Conservation (phyloP, 2,113 vertebrate genomes). For the Odobenus rosmarus region DNA sequence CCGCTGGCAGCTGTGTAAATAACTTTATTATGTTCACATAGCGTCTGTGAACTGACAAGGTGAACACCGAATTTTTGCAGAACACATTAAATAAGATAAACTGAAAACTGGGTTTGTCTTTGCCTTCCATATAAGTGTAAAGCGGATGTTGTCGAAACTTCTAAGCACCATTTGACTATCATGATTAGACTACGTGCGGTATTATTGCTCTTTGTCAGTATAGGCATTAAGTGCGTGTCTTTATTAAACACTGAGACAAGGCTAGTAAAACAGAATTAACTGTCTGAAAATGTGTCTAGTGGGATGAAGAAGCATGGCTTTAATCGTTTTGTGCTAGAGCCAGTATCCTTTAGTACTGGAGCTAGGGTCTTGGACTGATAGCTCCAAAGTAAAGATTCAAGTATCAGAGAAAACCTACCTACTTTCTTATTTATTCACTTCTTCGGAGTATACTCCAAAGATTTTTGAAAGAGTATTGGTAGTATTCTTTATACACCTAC, state of each 20-base stretch:
- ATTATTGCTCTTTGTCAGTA: not conserved
- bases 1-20: not conserved
- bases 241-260: not conserved
- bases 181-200: not conserved
- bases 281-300: not conserved
- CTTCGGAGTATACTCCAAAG: not conserved
- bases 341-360: not conserved
- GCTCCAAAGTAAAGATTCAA: not conserved
- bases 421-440: not conserved
- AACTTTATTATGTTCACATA: not conserved
- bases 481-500: not conserved
- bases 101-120: not conserved
- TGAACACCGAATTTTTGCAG: not conserved
- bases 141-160: not conserved
- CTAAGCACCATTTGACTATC: not conserved
- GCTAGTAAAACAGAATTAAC: not conserved
- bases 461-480: not conserved
- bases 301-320: not conserved
- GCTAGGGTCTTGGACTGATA: not conserved
- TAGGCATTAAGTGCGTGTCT: not conserved
- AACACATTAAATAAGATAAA: not conserved
- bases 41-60: not conserved
- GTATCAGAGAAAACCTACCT: not conserved
- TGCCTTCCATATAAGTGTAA: not conserved
- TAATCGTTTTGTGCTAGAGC: not conserved